phyloP scores from a whole-genome alignment of 2,797 vertebrate genomes.

The Neoniphon sammara region DNA sequence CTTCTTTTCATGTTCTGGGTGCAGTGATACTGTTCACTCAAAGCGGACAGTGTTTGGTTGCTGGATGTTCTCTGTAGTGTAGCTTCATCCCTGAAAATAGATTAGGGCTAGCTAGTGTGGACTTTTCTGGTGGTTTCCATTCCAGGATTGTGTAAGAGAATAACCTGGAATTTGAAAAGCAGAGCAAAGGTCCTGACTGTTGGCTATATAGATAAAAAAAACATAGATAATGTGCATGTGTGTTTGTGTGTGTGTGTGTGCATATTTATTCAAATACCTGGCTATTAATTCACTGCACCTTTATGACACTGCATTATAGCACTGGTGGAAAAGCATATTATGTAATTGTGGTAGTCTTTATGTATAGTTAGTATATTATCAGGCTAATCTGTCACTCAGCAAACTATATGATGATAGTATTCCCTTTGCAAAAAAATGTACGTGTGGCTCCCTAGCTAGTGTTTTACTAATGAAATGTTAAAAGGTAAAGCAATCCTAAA shows the following conservation, averaged over 20 bases:
- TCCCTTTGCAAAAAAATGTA: neutral
- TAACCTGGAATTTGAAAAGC: slow-evolving; percentile 19
- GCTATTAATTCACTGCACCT: neutral
- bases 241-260: neutral
- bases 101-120: slow-evolving; percentile 34
- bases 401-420: too few relatives aligned
- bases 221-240: neutral
- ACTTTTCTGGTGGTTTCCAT: slow-evolving; percentile 35
- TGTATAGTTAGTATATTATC: neutral
- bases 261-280: neutral
- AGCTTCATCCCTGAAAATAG: slow-evolving; percentile 27
- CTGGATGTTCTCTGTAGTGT: slow-evolving; percentile 13
- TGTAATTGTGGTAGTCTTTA: too few relatives aligned
- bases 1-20: slow-evolving; percentile 23
- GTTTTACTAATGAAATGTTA: neutral
- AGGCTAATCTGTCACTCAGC: neutral
- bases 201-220: slow-evolving; percentile 32
- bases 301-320: neutral
- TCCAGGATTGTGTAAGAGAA: slow-evolving; percentile 5
- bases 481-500: neutral
- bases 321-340: neutral
- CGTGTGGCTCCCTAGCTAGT: neutral
- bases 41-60: neutral
- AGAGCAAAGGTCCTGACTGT: slow-evolving; percentile 42
- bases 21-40: slow-evolving; percentile 1